A percentile compares a stretch with the other conserved stretches of the same genome.
phyloP scores from a whole-genome alignment of 2,113 vertebrate species.

The Sylvietta virens region DNA sequence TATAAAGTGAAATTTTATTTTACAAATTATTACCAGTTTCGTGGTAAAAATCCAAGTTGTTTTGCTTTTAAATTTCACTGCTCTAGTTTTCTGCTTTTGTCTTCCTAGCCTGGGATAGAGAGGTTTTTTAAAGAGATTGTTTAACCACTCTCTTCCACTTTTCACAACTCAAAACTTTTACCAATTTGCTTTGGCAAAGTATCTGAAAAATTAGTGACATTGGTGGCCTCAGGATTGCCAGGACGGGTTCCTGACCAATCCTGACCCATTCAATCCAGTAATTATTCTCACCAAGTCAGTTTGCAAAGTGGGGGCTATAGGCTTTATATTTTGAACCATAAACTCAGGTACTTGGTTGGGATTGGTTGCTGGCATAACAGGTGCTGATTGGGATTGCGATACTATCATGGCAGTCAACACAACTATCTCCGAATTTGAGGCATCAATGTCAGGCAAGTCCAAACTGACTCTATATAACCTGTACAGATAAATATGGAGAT shows the following conservation, averaged over 20 bases:
- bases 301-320: not conserved
- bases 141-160: not conserved
- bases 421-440: not conserved
- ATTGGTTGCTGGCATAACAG: not conserved
- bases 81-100: not conserved
- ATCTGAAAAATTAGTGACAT: not conserved
- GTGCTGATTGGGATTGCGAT: fast-evolving
- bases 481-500: not conserved
- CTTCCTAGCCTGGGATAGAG: not conserved
- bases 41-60: not conserved
- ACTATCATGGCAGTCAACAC: not conserved
- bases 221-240: not conserved
- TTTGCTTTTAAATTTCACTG: not conserved
- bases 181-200: not conserved
- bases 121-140: not conserved
- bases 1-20: not conserved
- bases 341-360: not conserved
- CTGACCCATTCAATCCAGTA: not conserved
- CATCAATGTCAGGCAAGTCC: not conserved
- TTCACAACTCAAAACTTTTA: not conserved
- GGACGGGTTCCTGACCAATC: not conserved
- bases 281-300: not conserved
- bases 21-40: not conserved
- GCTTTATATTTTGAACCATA: not conserved
- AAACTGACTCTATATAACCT: not conserved